Evolutionary conservation across 2,888 invertebrate species (phyloP), one percentile per base, ranked within the genome.

Genomic region (Venusia cambrica): DNA sequence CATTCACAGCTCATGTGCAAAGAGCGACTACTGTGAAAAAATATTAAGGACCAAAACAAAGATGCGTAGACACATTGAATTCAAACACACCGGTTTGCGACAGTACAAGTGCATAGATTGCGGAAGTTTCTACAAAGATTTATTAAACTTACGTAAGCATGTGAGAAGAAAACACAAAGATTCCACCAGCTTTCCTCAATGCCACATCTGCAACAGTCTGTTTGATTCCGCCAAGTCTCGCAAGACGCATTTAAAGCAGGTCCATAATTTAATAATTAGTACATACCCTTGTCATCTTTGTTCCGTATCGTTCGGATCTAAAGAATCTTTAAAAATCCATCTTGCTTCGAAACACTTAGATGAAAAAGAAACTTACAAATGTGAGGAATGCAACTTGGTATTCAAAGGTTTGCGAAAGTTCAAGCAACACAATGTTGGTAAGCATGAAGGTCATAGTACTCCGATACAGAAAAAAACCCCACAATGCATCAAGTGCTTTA

Each of bases 181-280:
- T 16, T 83, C 84, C 0, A 45, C 63, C 0, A 37, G 55, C 0
- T 84, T 84, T 6, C 80, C 84, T 0, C 77, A 80, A 27, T 84
- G 83, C 20, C 80, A 81, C 22, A 71, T 83, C 0, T 84, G 83
- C 32, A 46, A 69, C 1, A 79, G 78, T 29, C 50, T 78, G 1
- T 84, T 84, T 15, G 84, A 84, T 35, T 83, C 83, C 0, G 84
- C 83, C 0, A 81, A 81, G 35, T 78, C 84, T 0, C 81, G 83
- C 17, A 81, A 80, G 16, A 77, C 78, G 21, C 83, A 84, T 42
- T 25, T 83, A 0, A 81, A 83, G 24, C 35, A 79, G 0, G 7
- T 80, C 0, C 83, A 84, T 40, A 79, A 80, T 0, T 75, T 75
- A 36, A 77, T 80, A 9, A 72, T 78, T 73, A 73, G 76, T 14